phyloP scores from a whole-genome alignment of 2,113 vertebrate species.

The Epinephelus lanceolatus region DNA sequence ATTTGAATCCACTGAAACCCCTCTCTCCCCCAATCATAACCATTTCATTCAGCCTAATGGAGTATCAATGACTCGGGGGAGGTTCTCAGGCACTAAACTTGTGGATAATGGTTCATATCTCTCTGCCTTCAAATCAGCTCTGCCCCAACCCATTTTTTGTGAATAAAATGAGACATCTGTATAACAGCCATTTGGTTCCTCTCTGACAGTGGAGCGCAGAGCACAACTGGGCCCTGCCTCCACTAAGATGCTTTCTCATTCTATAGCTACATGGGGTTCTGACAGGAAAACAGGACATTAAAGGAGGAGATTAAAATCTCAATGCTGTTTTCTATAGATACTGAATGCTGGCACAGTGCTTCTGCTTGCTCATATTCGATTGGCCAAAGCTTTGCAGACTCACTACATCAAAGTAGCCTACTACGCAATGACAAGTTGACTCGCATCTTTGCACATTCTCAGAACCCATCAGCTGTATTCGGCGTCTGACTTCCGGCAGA shows the following conservation, averaged over 20 bases:
- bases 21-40: not conserved
- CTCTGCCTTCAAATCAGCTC: not conserved
- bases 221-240: constrained; percentile 6
- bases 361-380: not conserved
- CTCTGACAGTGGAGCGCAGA: constrained; percentile 14
- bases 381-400: not conserved
- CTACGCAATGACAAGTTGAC: too few relatives aligned
- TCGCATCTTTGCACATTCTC: not conserved
- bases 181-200: constrained; percentile 40
- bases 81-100: constrained; percentile 42
- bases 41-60: constrained; percentile 46
- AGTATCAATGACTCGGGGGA: constrained; percentile 46
- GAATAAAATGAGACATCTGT: constrained; percentile 59
- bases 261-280: constrained; percentile 12
- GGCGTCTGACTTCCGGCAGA: too few relatives aligned
- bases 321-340: not conserved
- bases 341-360: not conserved
- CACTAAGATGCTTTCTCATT: constrained; percentile 19
- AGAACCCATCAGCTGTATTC: too few relatives aligned
- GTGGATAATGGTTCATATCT: constrained; percentile 47
- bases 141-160: constrained; percentile 23
- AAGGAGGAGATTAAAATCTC: constrained; percentile 19
- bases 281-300: constrained; percentile 28
- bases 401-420: not conserved
- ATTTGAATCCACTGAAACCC: not conserved